phyloP scores from a whole-genome alignment of 2,797 vertebrate species.

The Fistularia commersonii region DNA sequence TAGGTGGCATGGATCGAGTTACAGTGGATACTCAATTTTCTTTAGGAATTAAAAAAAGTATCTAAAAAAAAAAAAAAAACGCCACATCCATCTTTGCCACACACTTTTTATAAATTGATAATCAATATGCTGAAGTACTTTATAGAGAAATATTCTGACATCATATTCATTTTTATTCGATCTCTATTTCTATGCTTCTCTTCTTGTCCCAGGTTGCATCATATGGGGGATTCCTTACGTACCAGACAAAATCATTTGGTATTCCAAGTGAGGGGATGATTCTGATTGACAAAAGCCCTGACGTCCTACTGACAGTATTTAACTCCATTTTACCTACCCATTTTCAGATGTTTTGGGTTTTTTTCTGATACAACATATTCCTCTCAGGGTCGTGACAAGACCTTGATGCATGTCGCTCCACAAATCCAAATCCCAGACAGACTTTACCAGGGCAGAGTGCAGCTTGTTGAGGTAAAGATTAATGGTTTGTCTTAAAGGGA shows the following conservation, averaged over 20 bases:
- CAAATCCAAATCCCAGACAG: constrained; percentile 81
- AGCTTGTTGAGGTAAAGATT: constrained; percentile 84
- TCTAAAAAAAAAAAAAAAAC: too few relatives aligned
- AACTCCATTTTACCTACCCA: not conserved
- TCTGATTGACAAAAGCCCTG: constrained; percentile 79
- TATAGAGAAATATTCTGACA: too few relatives aligned
- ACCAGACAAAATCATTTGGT: constrained; percentile 91
- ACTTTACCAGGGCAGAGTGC: constrained; percentile 81
- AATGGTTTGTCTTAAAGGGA: not conserved
- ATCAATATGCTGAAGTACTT: too few relatives aligned
- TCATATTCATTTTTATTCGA: too few relatives aligned
- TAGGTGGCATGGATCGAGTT: too few relatives aligned
- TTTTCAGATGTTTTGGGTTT: not conserved
- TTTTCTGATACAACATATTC: not conserved
- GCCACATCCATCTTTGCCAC: too few relatives aligned
- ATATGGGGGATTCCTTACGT: constrained; percentile 89
- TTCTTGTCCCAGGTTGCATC: constrained; percentile 81
- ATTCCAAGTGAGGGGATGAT: constrained; percentile 89
- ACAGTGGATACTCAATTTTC: too few relatives aligned
- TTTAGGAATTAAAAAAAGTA: too few relatives aligned
- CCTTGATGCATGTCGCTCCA: constrained; percentile 75
- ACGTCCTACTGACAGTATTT: constrained; percentile 81
- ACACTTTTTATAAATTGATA: too few relatives aligned
- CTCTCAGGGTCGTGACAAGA: constrained; percentile 78
- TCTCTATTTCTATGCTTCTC: too few relatives aligned